phyloP scores from a whole-genome alignment of 2,888 invertebrate species.

The Malacosoma neustria region DNA sequence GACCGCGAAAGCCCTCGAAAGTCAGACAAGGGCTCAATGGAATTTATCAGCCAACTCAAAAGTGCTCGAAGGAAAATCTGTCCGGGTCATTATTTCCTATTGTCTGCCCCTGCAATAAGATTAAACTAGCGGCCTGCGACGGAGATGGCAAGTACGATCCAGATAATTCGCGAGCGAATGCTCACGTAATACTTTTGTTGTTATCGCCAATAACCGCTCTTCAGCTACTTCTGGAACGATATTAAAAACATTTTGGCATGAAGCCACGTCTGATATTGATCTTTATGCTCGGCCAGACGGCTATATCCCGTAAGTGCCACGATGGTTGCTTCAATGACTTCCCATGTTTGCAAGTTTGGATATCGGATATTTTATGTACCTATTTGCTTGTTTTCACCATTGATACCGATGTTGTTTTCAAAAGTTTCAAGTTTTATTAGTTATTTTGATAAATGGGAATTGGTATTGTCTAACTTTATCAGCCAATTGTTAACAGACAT shows the following conservation, averaged over 20 bases:
- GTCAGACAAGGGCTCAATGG: slow-evolving; percentile 34
- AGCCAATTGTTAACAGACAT: not conserved
- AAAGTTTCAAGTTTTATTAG: slow-evolving; percentile 21
- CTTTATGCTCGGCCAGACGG: slow-evolving; percentile 70
- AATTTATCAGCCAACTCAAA: slow-evolving; percentile 59
- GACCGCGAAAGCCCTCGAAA: slow-evolving; percentile 49
- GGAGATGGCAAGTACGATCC: slow-evolving; percentile 39
- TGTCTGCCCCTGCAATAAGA: slow-evolving; percentile 64
- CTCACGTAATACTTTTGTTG: slow-evolving; percentile 68
- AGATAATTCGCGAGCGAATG: slow-evolving; percentile 47
- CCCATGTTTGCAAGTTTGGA: slow-evolving; percentile 63
- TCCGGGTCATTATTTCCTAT: slow-evolving; percentile 52
- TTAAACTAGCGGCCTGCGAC: slow-evolving; percentile 44
- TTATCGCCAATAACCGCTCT: slow-evolving; percentile 65
- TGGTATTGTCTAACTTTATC: not conserved
- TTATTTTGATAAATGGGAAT: not conserved
- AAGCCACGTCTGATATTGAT: slow-evolving; percentile 68
- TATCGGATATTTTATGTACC: slow-evolving; percentile 49
- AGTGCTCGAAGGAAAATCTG: slow-evolving; percentile 50
- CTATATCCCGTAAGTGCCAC: slow-evolving; percentile 61
- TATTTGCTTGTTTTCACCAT: slow-evolving; percentile 34
- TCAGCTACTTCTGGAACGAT: slow-evolving; percentile 62
- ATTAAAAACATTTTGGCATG: slow-evolving; percentile 73
- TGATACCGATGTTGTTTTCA: slow-evolving; percentile 41
- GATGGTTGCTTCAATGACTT: slow-evolving; percentile 68